Percentiles rank a stretch among this genome's conserved stretches.
These are phyloP conservation scores for Cerastoderma edule DNA, from an alignment of 2,888 invertebrate genomes.

Conservation along the genomic window DNA sequence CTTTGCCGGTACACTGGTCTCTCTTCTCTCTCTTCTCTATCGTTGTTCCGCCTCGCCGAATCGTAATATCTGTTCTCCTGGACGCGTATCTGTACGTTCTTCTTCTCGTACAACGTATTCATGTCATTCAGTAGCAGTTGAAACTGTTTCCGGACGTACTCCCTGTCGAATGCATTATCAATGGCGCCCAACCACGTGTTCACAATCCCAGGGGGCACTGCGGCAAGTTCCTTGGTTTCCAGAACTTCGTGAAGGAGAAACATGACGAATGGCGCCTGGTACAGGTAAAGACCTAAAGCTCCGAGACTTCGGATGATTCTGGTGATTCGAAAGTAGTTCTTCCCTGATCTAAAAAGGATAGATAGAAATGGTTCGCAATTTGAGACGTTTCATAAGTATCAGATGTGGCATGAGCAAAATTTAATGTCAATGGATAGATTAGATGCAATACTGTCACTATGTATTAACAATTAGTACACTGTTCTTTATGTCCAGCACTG, in stretches of 20 bases:
- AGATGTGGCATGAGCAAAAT: too few relatives aligned
- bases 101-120: slow-evolving; percentile 28
- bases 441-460: too few relatives aligned
- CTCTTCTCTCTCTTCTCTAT: too few relatives aligned
- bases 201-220: slow-evolving; percentile 26
- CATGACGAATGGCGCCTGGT: slow-evolving; percentile 70
- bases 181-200: slow-evolving; percentile 43
- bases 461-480: too few relatives aligned
- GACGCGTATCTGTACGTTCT: slow-evolving; percentile 6
- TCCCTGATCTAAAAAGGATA: slow-evolving; percentile 71
- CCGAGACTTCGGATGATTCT: slow-evolving; percentile 79
- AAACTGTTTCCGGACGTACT: slow-evolving; percentile 43
- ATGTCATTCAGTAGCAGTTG: slow-evolving; percentile 11
- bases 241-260: slow-evolving; percentile 70
- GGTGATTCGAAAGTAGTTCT: slow-evolving; percentile 77
- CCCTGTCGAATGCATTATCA: slow-evolving; percentile 39
- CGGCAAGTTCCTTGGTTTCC: slow-evolving; percentile 37
- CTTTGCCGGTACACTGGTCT: too few relatives aligned
- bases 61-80: slow-evolving; percentile 9
- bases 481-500: too few relatives aligned
- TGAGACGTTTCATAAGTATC: too few relatives aligned
- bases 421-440: too few relatives aligned
- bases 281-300: slow-evolving; percentile 72
- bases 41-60: too few relatives aligned
- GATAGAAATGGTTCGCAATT: too few relatives aligned